Evolutionary conservation across 2,113 vertebrate genomes (phyloP).

Genomic region (Hippotragus niger): DNA sequence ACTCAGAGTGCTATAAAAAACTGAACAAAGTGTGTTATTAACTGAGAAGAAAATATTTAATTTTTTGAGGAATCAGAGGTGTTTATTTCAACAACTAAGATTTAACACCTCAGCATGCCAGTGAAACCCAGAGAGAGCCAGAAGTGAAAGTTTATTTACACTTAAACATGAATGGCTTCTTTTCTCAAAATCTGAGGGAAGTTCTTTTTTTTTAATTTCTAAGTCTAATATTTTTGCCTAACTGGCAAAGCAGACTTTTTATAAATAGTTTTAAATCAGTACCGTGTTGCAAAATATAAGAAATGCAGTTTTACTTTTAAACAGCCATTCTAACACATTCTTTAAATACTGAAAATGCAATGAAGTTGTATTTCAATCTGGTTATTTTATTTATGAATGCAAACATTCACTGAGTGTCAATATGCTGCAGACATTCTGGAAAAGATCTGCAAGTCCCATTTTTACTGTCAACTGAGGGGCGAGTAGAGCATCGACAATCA

Average conservation of each 20-base stretch:
- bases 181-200: background rate
- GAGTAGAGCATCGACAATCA: background rate
- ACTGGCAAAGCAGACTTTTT: background rate
- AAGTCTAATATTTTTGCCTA: slow-evolving; percentile 1
- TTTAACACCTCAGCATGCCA: background rate
- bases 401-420: background rate
- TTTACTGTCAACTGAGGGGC: background rate
- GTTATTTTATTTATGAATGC: background rate
- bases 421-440: background rate
- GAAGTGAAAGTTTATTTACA: background rate
- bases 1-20: slow-evolving; percentile 5
- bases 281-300: background rate
- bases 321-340: background rate
- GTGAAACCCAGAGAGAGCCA: background rate
- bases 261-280: slow-evolving; percentile 22
- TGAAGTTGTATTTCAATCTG: background rate
- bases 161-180: background rate
- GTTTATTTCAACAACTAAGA: slow-evolving; percentile 16
- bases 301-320: slow-evolving; percentile 22
- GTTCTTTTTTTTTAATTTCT: background rate
- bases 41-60: background rate
- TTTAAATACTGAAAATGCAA: slow-evolving; percentile 2
- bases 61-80: background rate
- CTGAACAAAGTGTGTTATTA: background rate
- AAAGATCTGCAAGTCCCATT: background rate